Evolutionary conservation across 2,113 vertebrate genomes (phyloP).

Genomic region (Ivindomyrus marchei): DNA sequence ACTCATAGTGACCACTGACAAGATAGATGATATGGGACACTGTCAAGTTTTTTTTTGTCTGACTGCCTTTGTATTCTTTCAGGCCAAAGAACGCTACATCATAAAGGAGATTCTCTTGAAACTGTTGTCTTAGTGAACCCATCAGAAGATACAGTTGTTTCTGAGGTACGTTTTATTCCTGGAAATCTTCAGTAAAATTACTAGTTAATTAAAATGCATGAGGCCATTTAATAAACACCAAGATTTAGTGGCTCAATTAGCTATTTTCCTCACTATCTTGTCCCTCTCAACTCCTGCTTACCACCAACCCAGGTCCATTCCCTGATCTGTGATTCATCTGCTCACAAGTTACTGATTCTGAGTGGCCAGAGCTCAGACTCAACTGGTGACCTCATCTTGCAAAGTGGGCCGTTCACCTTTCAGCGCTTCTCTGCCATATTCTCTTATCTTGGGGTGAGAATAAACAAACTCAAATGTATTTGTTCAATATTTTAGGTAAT

Average conservation of each 20-base stretch:
- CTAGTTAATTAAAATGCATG: not conserved
- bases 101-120: conserved; percentile 82
- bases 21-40: not conserved
- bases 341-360: conserved; percentile 84
- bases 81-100: conserved; percentile 93
- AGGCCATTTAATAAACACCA: not conserved
- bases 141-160: conserved; percentile 69
- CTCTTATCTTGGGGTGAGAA: conserved; percentile 77
- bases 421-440: conserved; percentile 74
- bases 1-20: not conserved
- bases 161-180: conserved; percentile 67
- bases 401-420: conserved; percentile 79
- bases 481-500: not conserved
- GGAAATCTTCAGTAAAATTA: not conserved
- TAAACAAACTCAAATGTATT: not conserved
- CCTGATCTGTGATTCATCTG: conserved; percentile 77
- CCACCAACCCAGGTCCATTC: conserved; percentile 68
- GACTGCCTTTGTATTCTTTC: conserved; percentile 35
- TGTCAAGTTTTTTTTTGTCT: not conserved
- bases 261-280: not conserved
- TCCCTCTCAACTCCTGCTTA: not conserved
- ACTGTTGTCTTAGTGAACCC: conserved; percentile 90
- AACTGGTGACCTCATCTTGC: conserved; percentile 81
- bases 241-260: not conserved
- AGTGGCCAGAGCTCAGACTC: conserved; percentile 88